These are phyloP conservation scores for Equus quagga DNA, from an alignment of 2,113 vertebrate genomes.

Conservation along the genomic window DNA sequence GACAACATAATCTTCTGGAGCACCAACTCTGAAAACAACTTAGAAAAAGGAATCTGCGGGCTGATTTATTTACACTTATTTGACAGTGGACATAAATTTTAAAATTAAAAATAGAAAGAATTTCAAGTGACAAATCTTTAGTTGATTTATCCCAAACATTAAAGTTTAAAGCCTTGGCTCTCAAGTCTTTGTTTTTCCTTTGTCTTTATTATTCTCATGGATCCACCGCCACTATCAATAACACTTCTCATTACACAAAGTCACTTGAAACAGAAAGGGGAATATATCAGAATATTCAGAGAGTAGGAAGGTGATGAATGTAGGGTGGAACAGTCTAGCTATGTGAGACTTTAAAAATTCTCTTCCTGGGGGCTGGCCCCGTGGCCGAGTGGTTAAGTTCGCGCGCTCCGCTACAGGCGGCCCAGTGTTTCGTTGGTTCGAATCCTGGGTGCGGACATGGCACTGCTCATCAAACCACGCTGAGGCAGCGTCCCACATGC, in stretches of 20 bases:
- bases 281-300: background rate
- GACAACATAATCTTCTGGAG: background rate
- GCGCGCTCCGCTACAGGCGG: no score
- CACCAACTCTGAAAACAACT: background rate
- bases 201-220: background rate
- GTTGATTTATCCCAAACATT: background rate
- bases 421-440: no score
- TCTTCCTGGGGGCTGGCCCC: background rate
- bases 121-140: conserved; percentile 20
- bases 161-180: background rate
- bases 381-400: no score
- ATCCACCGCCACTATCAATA: background rate
- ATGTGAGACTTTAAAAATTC: background rate
- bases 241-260: conserved; percentile 8
- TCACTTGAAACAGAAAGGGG: background rate
- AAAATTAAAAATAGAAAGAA: background rate
- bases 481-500: no score
- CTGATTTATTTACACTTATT: background rate
- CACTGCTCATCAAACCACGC: no score
- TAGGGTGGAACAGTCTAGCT: background rate
- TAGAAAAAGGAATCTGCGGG: background rate
- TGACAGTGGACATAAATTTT: background rate
- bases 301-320: background rate
- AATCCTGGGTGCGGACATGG: no score
- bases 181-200: background rate